Percentiles rank a stretch among this genome's conserved stretches.
These are phyloP conservation scores for Channallabes apus DNA, from an alignment of 2,797 vertebrate genomes.

Conservation along the genomic window DNA sequence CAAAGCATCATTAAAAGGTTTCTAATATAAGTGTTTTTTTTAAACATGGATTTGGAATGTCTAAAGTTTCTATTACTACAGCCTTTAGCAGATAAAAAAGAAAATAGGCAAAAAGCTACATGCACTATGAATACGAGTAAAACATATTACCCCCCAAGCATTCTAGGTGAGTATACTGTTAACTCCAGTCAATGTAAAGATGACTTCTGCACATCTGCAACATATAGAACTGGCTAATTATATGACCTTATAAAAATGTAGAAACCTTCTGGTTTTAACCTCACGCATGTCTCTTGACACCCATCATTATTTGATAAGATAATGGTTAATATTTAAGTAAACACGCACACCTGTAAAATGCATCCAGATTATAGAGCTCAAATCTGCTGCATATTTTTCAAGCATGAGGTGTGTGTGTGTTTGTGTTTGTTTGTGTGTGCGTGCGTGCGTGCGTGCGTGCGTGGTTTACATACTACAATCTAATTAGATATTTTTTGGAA, in stretches of 20 bases:
- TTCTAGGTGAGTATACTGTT: no score
- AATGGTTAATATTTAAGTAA: constrained; percentile 5
- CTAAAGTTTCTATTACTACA: not conserved
- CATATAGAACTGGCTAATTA: not conserved
- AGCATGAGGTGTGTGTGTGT: not conserved
- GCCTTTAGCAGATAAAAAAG: not conserved
- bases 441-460: constrained; percentile 10
- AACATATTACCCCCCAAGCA: not conserved
- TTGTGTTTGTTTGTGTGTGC: not conserved
- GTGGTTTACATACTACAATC: constrained; percentile 8
- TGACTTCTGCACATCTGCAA: not conserved
- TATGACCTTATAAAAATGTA: not conserved
- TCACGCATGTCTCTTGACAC: not conserved
- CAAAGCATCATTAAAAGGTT: not conserved
- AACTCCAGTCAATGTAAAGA: not conserved
- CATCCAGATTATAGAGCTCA: constrained; percentile 22
- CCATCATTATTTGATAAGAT: constrained; percentile 2
- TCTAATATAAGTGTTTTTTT: not conserved
- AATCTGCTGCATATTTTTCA: constrained; percentile 34
- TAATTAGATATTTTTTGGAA: constrained; percentile 18
- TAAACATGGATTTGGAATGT: no score
- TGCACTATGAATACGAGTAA: not conserved
- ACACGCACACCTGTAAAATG: constrained; percentile 23
- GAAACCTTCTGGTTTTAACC: constrained; percentile 1
- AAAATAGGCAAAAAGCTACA: not conserved